Conservation (phyloP, 2,113 vertebrate genomes). For the Cyanistes caeruleus region DNA sequence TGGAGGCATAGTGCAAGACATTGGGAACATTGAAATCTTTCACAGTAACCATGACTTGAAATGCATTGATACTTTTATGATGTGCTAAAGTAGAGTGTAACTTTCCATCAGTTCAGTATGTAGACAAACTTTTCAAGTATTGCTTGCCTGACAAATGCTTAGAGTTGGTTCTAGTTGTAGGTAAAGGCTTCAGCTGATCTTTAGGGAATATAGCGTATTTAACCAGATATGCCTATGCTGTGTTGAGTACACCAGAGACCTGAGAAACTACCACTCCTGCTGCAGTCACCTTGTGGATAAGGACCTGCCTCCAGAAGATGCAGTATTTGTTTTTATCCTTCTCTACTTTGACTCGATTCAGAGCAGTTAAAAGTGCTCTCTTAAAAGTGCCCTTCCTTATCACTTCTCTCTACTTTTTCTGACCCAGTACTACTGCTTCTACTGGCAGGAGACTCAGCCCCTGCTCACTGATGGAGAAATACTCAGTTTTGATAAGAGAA, state of each 20-base stretch:
- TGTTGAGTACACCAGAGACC: background rate
- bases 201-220: background rate
- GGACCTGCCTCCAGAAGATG: background rate
- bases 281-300: background rate
- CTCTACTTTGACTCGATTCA: background rate
- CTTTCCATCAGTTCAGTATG: background rate
- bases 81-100: background rate
- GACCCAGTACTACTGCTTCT: background rate
- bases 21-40: background rate
- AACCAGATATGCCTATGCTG: background rate
- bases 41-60: background rate
- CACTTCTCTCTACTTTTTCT: background rate
- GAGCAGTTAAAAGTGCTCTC: background rate
- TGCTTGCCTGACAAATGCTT: background rate
- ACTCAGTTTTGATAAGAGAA: background rate
- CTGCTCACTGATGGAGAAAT: background rate
- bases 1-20: background rate
- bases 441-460: background rate
- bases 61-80: background rate
- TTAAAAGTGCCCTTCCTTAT: background rate
- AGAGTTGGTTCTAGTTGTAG: background rate
- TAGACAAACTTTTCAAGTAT: background rate
- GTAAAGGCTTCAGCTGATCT: background rate
- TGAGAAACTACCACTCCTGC: background rate
- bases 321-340: background rate